Evolutionary conservation across 2,888 invertebrate species (phyloP), one percentile per base, ranked within the genome.

Genomic region (Ernsta delagoae): DNA sequence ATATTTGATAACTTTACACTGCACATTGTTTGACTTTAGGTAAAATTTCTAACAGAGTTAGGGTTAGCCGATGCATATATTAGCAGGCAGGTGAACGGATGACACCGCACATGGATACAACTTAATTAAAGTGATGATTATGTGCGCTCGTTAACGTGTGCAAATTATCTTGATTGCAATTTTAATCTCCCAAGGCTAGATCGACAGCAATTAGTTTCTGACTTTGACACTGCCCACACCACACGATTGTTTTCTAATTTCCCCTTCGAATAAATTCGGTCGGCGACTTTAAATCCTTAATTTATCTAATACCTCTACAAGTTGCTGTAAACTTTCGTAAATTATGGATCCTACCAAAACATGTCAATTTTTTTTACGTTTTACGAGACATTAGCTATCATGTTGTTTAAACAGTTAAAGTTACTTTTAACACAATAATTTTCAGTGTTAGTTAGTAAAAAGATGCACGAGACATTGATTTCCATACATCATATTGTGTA

Each of bases 71-170:
- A 39, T 77, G 76, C 78, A 75, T 75, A 77, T 77, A 79, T 78
- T 79, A 78, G 72, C 72, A 77, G 75, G 74, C 77, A 77, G 78
- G 75, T 79, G 77, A 75, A 75, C 76, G 78, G 77, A 56, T 59
- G 57, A 59, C 77, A 75, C 76, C 71, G 76, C 73, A 41, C 59
- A 59, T 50, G 65, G 59, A 59, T 48, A 59, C 43, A 41, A 34
- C 24, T 60, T 66, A 66, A 66, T 66, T 66, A 66, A 54, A 66
- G 60, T 54, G 59, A 59, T 59, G 65, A 59, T 59, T 59, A 56
- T 65, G 64, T 57, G 48, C 39, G 57, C 65, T 65, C 57, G 65
- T 65, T 65, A 65, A 16, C 59, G 31, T 66, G 66, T 66, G 66
- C 60, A 66, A 60, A 66, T 66, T 66, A 60, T 66, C 50, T 60